Conservation (phyloP, 2,888 invertebrate species). For the Amphipoea oculea region DNA sequence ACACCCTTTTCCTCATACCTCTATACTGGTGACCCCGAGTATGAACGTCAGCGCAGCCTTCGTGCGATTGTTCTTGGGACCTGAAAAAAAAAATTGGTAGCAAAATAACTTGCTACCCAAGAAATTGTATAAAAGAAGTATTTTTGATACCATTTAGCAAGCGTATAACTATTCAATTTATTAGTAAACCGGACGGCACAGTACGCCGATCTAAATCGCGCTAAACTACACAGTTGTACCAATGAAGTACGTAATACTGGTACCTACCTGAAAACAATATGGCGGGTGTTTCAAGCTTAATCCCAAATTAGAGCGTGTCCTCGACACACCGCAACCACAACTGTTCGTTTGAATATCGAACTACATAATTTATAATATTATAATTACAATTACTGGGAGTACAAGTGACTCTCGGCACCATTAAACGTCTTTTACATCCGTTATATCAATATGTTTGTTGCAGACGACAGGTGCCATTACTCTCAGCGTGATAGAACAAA, state of each 20-base stretch:
- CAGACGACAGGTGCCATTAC: conserved; percentile 74
- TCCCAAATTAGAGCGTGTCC: conserved; percentile 28
- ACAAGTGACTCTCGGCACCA: not conserved
- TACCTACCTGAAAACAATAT: conserved; percentile 22
- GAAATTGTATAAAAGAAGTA: no score
- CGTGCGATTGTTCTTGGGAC: not conserved
- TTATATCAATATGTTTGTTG: conserved; percentile 40
- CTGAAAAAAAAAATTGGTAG: not conserved
- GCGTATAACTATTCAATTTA: not conserved
- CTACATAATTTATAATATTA: not conserved
- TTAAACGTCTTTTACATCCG: not conserved
- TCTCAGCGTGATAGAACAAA: conserved; percentile 68
- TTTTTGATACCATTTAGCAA: not conserved
- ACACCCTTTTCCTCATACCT: no score
- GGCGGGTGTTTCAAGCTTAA: conserved; percentile 11
- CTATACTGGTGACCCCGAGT: no score
- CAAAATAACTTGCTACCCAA: not conserved
- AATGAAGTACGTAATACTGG: not conserved
- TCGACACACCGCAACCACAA: conserved; percentile 35
- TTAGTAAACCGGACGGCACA: not conserved
- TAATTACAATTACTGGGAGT: not conserved
- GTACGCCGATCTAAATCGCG: not conserved
- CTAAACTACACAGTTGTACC: not conserved
- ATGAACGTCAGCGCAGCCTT: no score
- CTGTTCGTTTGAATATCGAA: conserved; percentile 4